Base-by-base conservation (phyloP, 2,113 vertebrate species). In the Coturnix japonica region DNA sequence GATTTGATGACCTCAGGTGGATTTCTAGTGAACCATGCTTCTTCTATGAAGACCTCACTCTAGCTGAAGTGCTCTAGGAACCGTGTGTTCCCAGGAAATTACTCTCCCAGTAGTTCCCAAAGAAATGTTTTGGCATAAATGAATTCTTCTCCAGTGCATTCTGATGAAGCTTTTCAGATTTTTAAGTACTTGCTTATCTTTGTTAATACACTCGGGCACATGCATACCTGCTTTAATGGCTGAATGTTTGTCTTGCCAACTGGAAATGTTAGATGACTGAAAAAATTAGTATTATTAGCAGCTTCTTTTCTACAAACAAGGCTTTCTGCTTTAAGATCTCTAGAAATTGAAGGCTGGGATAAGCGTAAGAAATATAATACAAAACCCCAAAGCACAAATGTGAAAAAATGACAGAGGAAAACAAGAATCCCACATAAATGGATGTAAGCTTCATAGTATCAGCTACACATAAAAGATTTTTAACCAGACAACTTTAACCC, bases 171-270 rank as follows among this genome's bases (percentile, higher is more conserved):
- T 85, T 92, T 91, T 82, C 76, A 85, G 31, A 71, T 66, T 87
- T 94, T 91, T 66, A 87, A 53, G 51, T 85, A 67, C 39, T 80
- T 56, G 64, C 47, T 90, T 94, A 87, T 67, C 85, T 90, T 85
- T 87, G 75, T 73, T 91, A 76, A 79, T 83, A 93, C 16, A 69
- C 51, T 72, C 35, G 82, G 71, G 41, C 51, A 91, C 6, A 31
- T 28, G 54, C 20, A 17, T 30, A 73, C 85, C 67, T 66, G 67
- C 51, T 89, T 91, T 91, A 91, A 82, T 17, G 46, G 79, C 59
- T 54, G 39, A 25, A 43, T 75, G 56, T 43, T 88, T 81, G 71
- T 10, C 79, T 15, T 79, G 61, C 13, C 4, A 7, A 79, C 54
- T 69, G 44, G 19, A 72, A 79, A 87, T 13, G 21, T 44, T 84